Base-by-base conservation (phyloP, 2,113 vertebrate species). In the Tyrannus savana region DNA sequence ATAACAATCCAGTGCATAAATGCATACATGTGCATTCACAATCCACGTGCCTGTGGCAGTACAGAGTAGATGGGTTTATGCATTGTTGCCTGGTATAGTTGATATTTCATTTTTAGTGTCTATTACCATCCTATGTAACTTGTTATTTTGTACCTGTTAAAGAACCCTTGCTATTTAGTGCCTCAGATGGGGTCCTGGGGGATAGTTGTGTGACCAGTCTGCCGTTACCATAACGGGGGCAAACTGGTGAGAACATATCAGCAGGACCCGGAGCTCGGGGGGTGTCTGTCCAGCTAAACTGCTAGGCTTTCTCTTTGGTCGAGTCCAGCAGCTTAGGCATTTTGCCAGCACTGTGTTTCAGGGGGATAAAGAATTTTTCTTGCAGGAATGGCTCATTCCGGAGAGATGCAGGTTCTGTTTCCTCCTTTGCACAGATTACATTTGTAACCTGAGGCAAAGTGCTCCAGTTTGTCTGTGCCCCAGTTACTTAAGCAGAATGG, bases 371-470 rank as follows among this genome's bases (percentile, higher is more conserved):
- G 56, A 44, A 88, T 87, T 91, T 96, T 89, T 80, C 71, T 76
- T 91, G 49, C 64, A 73, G 86, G 72, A 86, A 73, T 77, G 27
- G 47, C 64, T 88, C 62, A 78, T 68, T 75, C 56, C 14, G 30
- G 71, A 49, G 73, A 93, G 75, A 91, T 85, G 17, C 1, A 17
- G 55, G 76, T 94, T 95, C 84, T 92, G 31, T 88, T 97, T 93
- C 80, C 46, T 92, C 35, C 44, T 74, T 78, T 63, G 68, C 73
- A 68, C 44, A 94, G 96, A 96, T 95, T 96, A 92, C 79, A 50
- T 96, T 92, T 89, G 88, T 96, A 90, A 95, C 95, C 95, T 39
- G 76, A 95, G 96, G 96, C 95, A 81, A 94, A 94, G 77, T 2
- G 15, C 75, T 94, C 76, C 66, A 84, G 85, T 77, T 84, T 92